Conservation (phyloP, 2,113 vertebrate genomes). For the Hassar affinis region DNA sequence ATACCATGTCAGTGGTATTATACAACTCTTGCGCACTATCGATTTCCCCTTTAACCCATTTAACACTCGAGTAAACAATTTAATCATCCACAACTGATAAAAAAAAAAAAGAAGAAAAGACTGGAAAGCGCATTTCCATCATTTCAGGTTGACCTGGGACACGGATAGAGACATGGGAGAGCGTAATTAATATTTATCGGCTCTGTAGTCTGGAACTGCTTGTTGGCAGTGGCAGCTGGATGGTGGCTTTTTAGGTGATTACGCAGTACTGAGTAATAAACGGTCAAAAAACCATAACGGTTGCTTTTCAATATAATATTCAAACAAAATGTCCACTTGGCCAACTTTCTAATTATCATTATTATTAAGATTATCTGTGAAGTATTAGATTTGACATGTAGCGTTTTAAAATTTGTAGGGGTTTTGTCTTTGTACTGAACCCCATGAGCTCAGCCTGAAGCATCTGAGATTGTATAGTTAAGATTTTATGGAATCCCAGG, state of each 20-base stretch:
- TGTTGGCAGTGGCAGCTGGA: background rate
- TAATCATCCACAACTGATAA: background rate
- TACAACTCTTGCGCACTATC: background rate
- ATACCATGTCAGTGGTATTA: background rate
- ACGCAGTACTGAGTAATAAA: too few species aligned
- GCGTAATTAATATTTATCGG: background rate
- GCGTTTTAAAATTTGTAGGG: too few species aligned
- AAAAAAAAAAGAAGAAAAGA: background rate
- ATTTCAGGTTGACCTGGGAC: background rate
- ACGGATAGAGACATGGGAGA: background rate
- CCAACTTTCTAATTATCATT: background rate
- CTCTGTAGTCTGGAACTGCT: background rate
- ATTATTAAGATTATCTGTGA: background rate
- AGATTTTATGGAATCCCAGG: too few species aligned
- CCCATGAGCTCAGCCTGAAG: too few species aligned
- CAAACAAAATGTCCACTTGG: background rate
- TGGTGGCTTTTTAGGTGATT: background rate
- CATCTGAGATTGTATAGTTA: background rate
- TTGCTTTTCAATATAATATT: background rate
- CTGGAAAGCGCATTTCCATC: background rate
- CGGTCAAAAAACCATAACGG: too few species aligned
- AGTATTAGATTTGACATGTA: too few species aligned
- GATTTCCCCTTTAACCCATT: too few species aligned
- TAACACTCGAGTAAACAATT: too few species aligned
- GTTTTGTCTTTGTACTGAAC: background rate